A percentile compares a stretch with the other conserved stretches of the same genome.
phyloP scores from a whole-genome alignment of 2,113 vertebrate species.

The Protomyctophum bolini region DNA sequence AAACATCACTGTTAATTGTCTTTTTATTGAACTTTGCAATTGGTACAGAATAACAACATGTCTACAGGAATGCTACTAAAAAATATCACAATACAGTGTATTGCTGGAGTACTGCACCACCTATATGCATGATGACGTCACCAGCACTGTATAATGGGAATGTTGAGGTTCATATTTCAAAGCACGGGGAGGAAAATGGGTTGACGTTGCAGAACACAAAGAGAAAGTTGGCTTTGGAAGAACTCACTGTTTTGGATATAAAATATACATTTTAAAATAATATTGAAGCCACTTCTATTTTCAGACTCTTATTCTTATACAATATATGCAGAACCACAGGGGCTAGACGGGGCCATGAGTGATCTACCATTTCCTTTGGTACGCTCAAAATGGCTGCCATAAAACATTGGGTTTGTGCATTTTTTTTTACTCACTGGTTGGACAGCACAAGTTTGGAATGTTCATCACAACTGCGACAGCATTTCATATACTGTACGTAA shows the following conservation, averaged over 20 bases:
- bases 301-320: constrained; percentile 34
- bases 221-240: constrained; percentile 52
- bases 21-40: constrained; percentile 77
- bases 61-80: constrained; percentile 76
- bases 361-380: constrained; percentile 46
- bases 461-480: too few relatives aligned
- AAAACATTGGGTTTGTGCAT: neutral
- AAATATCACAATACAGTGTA: constrained; percentile 67
- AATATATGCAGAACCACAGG: constrained; percentile 62
- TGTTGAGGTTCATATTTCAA: constrained; percentile 45
- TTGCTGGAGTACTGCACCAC: constrained; percentile 47
- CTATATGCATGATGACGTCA: constrained; percentile 65
- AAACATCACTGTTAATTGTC: constrained; percentile 65
- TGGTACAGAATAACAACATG: constrained; percentile 72
- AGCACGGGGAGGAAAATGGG: constrained; percentile 12
- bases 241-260: constrained; percentile 61
- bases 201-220: constrained; percentile 27
- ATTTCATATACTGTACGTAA: constrained; percentile 7
- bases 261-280: constrained; percentile 70
- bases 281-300: constrained; percentile 37
- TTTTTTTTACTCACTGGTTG: constrained; percentile 17
- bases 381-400: neutral
- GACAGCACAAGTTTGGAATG: neutral
- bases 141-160: constrained; percentile 62
- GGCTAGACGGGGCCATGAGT: constrained; percentile 23